These are phyloP conservation scores for Mesitornis unicolor DNA, from an alignment of 2,113 vertebrate species.

Conservation along the genomic window DNA sequence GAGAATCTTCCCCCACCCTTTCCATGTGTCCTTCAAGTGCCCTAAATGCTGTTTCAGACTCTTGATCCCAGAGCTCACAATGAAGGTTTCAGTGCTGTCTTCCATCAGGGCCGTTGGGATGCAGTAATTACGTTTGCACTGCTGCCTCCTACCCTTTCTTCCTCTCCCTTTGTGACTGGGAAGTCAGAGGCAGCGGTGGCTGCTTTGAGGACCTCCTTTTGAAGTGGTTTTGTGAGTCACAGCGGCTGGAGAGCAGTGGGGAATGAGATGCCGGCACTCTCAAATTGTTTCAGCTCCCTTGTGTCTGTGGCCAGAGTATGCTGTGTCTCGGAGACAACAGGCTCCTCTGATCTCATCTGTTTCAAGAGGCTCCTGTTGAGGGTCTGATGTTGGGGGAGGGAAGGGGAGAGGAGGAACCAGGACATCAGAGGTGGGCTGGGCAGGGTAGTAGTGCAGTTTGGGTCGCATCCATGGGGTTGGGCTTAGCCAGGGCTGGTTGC, in stretches of 20 bases:
- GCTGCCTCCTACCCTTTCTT: conserved; percentile 12
- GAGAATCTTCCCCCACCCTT: not conserved
- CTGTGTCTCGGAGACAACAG: accelerated
- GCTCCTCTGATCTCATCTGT: not conserved
- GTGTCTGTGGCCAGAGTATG: not conserved
- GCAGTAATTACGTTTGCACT: not conserved
- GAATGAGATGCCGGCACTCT: not conserved
- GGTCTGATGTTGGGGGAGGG: not conserved
- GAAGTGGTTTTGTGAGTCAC: conserved; percentile 35
- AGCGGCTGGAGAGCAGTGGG: not conserved
- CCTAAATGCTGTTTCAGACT: not conserved
- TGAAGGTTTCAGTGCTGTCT: not conserved
- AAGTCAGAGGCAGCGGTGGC: not conserved
- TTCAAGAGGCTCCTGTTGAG: not conserved
- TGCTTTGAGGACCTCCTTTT: conserved; percentile 37
- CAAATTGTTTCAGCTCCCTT: not conserved
- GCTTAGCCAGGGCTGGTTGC: not conserved
- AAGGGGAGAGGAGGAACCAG: not conserved
- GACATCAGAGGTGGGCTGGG: accelerated
- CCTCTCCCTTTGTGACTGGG: not conserved
- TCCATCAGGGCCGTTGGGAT: not conserved
- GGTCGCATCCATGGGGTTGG: accelerated
- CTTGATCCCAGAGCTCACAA: not conserved
- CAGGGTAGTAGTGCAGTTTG: not conserved
- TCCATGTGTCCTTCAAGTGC: accelerated